Evolutionary conservation across 2,113 vertebrate genomes (phyloP), one percentile per base, ranked within the genome.

Genomic region (Gymnocephalus cernua): DNA sequence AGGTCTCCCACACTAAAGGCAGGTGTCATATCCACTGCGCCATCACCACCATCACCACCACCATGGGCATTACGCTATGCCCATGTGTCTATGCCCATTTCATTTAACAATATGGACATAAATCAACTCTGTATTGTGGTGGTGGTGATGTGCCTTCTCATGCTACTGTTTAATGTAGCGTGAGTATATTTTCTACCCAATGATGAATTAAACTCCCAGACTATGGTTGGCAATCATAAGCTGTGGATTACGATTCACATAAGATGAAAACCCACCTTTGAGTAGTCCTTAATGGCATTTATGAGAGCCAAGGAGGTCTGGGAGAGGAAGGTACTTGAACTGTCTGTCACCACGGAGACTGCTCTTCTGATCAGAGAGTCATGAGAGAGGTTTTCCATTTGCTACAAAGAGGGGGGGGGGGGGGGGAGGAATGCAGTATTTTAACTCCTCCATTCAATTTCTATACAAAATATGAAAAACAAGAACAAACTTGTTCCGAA

Each of bases 281-380:
- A 85, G 45, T 95, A 96, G 2, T 90, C 89, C 32, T 90, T 86
- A 1, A 95, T 74, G 23, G 93, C 92, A n/a, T 95, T 91, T 5
- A 92, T 73, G 32, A 96, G 87, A 61, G 95, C 95, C 85, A 94
- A 63, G 4, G 94, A 94, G 63, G 92, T 91, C 88, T 95, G 95
- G 53, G 95, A 96, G 47, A 96, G 95, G 83, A 95, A 95, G 0
- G 94, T 94, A 65, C 91, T 91, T 10, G 93, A 91, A 44, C 95
- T 93, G 88, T 96, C 94, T 47, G 93, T 94, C 18, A 96, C 90
- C 84, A 95, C 47, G 12, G 94, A 94, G 12, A 93, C 92, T 8
- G 95, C 94, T 84, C 94, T 94, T 58, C 84, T 92, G 83, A 96
- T 92, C 83, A 96, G 83, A 6, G 94, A 92, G 79, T 93, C 91